phyloP scores from a whole-genome alignment of 2,888 invertebrate genomes.

The Rotaria macrura region DNA sequence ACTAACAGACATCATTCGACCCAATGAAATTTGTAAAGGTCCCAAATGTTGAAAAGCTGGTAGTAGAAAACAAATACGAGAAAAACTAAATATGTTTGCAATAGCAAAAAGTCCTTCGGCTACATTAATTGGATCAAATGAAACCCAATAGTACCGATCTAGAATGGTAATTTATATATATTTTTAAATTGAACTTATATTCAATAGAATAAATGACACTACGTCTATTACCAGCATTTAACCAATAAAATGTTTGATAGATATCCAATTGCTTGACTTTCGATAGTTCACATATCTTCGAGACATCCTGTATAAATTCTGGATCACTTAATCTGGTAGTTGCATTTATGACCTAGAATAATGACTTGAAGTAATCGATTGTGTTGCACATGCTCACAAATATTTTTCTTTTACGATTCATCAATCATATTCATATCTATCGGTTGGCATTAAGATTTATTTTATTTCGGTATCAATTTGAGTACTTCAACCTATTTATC shows the following conservation, averaged over 20 bases:
- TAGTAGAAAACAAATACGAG: slow-evolving; percentile 42
- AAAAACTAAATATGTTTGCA: slow-evolving; percentile 43
- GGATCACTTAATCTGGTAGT: neutral
- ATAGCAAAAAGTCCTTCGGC: slow-evolving; percentile 43
- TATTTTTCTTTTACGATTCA: too few relatives aligned
- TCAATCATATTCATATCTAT: too few relatives aligned
- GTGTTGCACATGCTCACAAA: too few relatives aligned
- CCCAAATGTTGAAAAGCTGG: slow-evolving; percentile 43
- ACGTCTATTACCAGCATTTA: slow-evolving; percentile 36
- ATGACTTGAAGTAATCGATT: neutral
- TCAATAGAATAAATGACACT: neutral
- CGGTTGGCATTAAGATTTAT: too few relatives aligned
- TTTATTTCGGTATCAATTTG: too few relatives aligned
- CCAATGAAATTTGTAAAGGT: slow-evolving; percentile 44
- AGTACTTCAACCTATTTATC: too few relatives aligned
- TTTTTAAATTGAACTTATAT: too few relatives aligned
- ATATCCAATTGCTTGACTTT: slow-evolving; percentile 8
- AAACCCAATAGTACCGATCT: slow-evolving; percentile 43
- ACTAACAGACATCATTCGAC: slow-evolving; percentile 42
- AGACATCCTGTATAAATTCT: neutral
- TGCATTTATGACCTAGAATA: neutral
- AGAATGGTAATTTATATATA: neutral
- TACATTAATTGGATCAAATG: slow-evolving; percentile 41
- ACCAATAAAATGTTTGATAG: slow-evolving; percentile 35
- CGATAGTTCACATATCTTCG: neutral